Conservation (phyloP, 2,113 vertebrate genomes). For the human region DNA sequence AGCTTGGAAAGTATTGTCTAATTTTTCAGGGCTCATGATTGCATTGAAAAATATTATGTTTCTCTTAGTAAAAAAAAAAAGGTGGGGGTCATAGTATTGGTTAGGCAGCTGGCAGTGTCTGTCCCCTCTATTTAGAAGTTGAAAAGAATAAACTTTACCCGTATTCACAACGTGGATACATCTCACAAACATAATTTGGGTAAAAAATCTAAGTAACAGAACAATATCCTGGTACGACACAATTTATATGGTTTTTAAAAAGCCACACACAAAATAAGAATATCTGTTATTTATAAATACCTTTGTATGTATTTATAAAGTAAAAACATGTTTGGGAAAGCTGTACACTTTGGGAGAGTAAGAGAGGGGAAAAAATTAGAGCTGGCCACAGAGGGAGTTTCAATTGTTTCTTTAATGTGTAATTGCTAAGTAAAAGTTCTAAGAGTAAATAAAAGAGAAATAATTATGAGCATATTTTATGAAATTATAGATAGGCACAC, state of each 20-base stretch:
- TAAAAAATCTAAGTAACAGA: constrained; percentile 5
- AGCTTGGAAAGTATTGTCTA: neutral
- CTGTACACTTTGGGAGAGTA: neutral
- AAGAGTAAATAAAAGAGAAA: constrained; percentile 40
- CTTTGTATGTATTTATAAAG: constrained; percentile 3
- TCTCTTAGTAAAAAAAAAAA: neutral
- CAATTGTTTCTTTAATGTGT: neutral
- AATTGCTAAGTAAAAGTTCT: constrained; percentile 34
- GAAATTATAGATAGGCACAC: neutral
- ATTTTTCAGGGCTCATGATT: neutral
- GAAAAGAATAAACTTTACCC: neutral
- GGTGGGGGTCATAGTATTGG: neutral
- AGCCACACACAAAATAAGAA: neutral
- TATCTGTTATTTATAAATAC: neutral
- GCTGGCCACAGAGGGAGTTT: neutral
- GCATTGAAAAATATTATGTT: neutral
- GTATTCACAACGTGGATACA: neutral
- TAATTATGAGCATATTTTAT: constrained; percentile 6
- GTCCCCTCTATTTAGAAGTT: neutral
- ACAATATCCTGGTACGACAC: neutral
- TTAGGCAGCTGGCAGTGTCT: neutral
- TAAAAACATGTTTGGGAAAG: constrained; percentile 39
- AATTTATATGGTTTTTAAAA: neutral
- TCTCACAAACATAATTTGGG: neutral
- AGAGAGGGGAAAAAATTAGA: neutral